A percentile compares a stretch with the other conserved stretches of the same genome.
These are phyloP conservation scores for Charadrius vociferus DNA, from an alignment of 2,113 vertebrate species.

Conservation along the genomic window DNA sequence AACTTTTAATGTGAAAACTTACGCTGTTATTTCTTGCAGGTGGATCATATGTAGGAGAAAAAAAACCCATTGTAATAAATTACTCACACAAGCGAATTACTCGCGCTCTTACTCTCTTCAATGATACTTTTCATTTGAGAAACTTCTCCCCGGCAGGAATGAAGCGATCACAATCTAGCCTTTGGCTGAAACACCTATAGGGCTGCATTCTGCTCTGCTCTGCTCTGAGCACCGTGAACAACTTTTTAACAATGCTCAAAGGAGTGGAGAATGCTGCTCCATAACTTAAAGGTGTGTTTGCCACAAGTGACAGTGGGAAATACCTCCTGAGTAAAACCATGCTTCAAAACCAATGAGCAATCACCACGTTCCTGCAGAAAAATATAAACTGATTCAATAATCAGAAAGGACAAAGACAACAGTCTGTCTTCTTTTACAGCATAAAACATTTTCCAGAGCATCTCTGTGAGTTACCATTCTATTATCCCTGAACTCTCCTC, in stretches of 20 bases:
- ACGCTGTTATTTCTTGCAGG: background rate
- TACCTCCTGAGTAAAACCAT: background rate
- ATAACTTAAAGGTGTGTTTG: background rate
- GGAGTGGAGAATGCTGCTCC: background rate
- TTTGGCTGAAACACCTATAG: background rate
- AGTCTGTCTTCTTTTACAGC: background rate
- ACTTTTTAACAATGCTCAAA: background rate
- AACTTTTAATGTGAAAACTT: background rate
- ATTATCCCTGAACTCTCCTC: background rate
- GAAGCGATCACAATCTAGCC: background rate
- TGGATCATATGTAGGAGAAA: background rate
- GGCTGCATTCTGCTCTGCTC: background rate
- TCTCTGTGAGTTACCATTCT: background rate
- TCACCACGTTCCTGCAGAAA: background rate
- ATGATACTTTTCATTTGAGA: background rate
- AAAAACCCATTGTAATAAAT: background rate
- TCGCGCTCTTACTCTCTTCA: background rate
- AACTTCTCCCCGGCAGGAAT: background rate
- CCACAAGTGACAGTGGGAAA: background rate
- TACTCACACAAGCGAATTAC: background rate
- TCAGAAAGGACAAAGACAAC: background rate
- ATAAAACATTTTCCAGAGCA: background rate
- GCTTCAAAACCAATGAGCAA: background rate
- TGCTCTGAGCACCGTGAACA: background rate
- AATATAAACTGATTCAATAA: background rate